Evolutionary conservation across 2,888 invertebrate genomes (phyloP), one percentile per base, ranked within the genome.

Genomic region (Mimachlamys varia): DNA sequence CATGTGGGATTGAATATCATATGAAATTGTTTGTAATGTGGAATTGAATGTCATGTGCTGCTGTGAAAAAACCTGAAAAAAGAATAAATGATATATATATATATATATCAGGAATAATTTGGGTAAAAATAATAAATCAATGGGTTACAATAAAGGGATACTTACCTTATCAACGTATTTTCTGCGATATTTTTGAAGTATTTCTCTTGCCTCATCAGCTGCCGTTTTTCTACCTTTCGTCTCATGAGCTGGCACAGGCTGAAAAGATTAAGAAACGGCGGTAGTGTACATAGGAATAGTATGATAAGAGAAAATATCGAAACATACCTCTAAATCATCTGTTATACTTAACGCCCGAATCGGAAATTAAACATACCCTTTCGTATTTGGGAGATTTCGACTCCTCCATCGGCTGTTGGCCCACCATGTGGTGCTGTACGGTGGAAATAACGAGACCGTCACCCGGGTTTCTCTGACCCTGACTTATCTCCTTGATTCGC

Each of bases 381-480:
- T 76, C 76, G 33, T 76, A 76, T 76, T 33, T 76, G 12, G 27
- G 27, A 19, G 27, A 76, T 33, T 33, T 76, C 27, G 27, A 22
- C 27, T 33, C 76, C 33, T 76, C 76, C 33, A 76, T 76, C 5
- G 19, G 76, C 13, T 76, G 76, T 33, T 76, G 76, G 27, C 76
- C 76, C 7, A 27, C 7, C 76, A 76, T 76, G 22, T 76, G 76
- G 33, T 76, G 76, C 22, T 76, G 76, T 76, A 76, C 76, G 0
- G 76, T 76, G 33, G 76, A 76, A 5, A 76, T 33, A 10, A 76
- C 91, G 33, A 94, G 90, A 19, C 94, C 93, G 49, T 94, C 93
- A 4, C 94, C 94, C 12, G 94, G 94, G 27, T 92, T 91, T 5
- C 92, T 90, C 44, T 93, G 93, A 15, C 94, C 94, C 37, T 93